A percentile compares a stretch with the other conserved stretches of the same genome.
phyloP scores from a whole-genome alignment of 2,888 invertebrate genomes.

The Troides oblongomaculatus region DNA sequence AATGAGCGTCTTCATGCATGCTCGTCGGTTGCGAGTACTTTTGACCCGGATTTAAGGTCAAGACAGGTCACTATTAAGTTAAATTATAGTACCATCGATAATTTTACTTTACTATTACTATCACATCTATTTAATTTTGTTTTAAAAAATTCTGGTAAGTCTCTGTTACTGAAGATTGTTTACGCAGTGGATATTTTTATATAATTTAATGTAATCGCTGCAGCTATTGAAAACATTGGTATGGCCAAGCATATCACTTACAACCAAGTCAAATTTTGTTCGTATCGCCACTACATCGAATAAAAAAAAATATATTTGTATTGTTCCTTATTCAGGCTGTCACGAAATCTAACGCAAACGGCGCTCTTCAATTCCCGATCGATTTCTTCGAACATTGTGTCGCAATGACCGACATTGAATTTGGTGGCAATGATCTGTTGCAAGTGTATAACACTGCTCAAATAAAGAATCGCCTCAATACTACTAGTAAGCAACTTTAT shows the following conservation, averaged over 20 bases:
- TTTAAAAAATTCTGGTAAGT: no score
- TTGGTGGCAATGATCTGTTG: constrained; percentile 95
- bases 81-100: neutral
- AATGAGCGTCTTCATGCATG: no score
- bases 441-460: constrained; percentile 97
- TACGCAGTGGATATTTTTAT: no score
- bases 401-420: constrained; percentile 94
- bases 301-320: neutral
- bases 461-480: constrained; percentile 93
- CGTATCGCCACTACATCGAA: no score
- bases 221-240: no score
- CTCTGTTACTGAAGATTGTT: no score
- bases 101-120: neutral
- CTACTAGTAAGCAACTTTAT: constrained; percentile 62
- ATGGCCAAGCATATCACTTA: no score
- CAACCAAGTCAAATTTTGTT: no score
- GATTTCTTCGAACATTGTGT: constrained; percentile 99
- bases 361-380: constrained; percentile 90
- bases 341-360: constrained; percentile 71
- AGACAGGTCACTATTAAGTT: constrained; percentile 46
- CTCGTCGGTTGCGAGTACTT: no score
- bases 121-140: no score
- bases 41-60: no score
- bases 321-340: constrained; percentile 53
- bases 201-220: no score